Base-by-base conservation (phyloP, 1,140 invertebrate genomes). In the Caerostris extrusa region DNA sequence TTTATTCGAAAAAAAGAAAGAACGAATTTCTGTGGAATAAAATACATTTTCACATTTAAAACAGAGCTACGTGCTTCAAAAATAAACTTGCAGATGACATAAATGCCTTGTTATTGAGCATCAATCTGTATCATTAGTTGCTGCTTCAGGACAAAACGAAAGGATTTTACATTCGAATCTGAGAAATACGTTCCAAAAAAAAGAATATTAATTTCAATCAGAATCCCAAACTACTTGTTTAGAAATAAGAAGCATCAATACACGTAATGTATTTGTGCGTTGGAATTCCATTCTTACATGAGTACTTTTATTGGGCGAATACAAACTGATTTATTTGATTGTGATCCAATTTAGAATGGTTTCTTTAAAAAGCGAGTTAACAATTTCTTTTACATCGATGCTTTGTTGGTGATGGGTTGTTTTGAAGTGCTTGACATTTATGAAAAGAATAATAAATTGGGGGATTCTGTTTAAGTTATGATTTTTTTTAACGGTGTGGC, bases 201-300 rank as follows among this genome's bases (percentile, higher is more conserved):
- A 71, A 71, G 69, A 71, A 34, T 34, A 71, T 71, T 71, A 71
- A 71, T 71, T 71, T 71, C 7, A 64, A 14, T 64, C 12, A 64
- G 61, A 64, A 14, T 64, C 12, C 7, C 5, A 12, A 64, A 14
- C 17, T 8, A 10, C 10, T 64, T 17, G 7, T 64, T 64, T 17
- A 17, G 17, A 10, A 64, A 64, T 5, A 10, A 61, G 10, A 64
- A 17, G 12, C 34, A 34, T 34, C 34, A 34, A 34, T 0, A 34
- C 34, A 34, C 34, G 34, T 34, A 34, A 34, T 34, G 34, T 34
- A 34, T 34, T 34, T 2, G 34, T 34, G 34, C 2, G 34, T 34
- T 34, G 34, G 34, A 2, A 34, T 34, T 34, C 34, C 34, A 34
- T 34, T 34, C 34, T 34, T 34, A 34, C 34, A 2, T 1, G 34